Evolutionary conservation across 2,797 vertebrate species (phyloP).

Genomic region (Sebastes diaconus): DNA sequence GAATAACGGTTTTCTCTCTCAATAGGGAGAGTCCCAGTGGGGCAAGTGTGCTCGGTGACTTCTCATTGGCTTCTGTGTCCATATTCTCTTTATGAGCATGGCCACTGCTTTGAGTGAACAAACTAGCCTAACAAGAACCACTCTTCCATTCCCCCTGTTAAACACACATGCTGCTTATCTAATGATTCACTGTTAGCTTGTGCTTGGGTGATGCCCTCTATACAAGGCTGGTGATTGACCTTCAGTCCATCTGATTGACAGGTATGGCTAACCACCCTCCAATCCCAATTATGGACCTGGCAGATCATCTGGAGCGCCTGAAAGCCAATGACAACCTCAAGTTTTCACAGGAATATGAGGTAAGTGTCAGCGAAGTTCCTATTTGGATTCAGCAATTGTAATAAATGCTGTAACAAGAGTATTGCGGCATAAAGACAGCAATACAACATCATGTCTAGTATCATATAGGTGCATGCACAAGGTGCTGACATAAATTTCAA

Average conservation of each 20-base stretch:
- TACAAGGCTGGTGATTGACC: slow-evolving; percentile 40
- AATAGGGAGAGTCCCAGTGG: slow-evolving; percentile 85
- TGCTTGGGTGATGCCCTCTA: slow-evolving; percentile 55
- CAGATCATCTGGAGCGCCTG: slow-evolving; percentile 95
- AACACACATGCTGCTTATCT: slow-evolving; percentile 86
- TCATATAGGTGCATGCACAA: not conserved
- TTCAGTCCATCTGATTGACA: slow-evolving; percentile 74
- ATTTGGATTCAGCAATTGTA: not conserved
- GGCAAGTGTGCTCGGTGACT: slow-evolving; percentile 86
- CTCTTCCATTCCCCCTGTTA: slow-evolving; percentile 82
- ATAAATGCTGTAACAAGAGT: not conserved
- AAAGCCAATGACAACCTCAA: slow-evolving; percentile 99
- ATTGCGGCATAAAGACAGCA: not conserved
- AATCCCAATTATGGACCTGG: slow-evolving; percentile 95
- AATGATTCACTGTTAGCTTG: slow-evolving; percentile 80
- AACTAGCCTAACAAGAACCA: slow-evolving; percentile 87
- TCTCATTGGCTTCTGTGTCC: slow-evolving; percentile 90
- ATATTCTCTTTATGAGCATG: slow-evolving; percentile 91
- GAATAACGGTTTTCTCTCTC: slow-evolving; percentile 88
- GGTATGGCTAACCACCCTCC: slow-evolving; percentile 98
- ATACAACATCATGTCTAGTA: not conserved
- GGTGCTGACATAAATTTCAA: not conserved
- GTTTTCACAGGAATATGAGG: slow-evolving; percentile 99
- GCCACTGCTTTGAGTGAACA: slow-evolving; percentile 94
- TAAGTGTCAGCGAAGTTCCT: slow-evolving; percentile 51